Evolutionary conservation across 2,113 vertebrate genomes (phyloP).

Genomic region (Cacatua alba): DNA sequence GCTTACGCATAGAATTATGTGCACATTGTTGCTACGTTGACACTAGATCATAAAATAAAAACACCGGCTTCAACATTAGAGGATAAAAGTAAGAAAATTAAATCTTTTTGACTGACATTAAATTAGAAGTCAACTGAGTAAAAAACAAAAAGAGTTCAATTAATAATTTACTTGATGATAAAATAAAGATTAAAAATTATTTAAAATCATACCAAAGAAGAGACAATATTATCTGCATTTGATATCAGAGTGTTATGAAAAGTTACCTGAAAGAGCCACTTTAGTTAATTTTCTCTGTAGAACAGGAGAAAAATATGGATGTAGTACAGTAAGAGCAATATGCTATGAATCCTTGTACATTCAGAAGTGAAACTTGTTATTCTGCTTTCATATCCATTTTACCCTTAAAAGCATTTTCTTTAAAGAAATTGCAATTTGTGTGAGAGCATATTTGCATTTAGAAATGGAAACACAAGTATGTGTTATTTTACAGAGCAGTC

Average conservation of each 20-base stretch:
- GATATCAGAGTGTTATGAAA: conserved; percentile 1
- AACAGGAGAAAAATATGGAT: background rate
- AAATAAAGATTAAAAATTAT: conserved; percentile 20
- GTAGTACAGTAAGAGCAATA: background rate
- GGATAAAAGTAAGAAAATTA: background rate
- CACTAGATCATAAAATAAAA: conserved; percentile 51
- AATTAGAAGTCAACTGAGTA: background rate
- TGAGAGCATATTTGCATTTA: background rate
- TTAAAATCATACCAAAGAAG: conserved; percentile 31
- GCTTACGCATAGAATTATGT: background rate
- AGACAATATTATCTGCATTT: conserved; percentile 29
- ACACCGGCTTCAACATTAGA: background rate
- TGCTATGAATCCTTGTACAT: background rate
- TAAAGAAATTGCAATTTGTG: background rate
- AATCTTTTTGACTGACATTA: background rate
- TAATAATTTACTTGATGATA: conserved; percentile 22
- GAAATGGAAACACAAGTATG: background rate
- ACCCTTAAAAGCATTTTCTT: background rate
- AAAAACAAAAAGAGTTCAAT: background rate
- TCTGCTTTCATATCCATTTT: background rate
- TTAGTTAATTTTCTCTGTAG: background rate
- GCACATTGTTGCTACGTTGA: background rate
- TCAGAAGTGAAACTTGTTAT: background rate
- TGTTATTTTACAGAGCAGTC: background rate
- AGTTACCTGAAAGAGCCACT: background rate